Conservation (phyloP, 2,888 invertebrate species). For the Sphaerophoria rueppellii region DNA sequence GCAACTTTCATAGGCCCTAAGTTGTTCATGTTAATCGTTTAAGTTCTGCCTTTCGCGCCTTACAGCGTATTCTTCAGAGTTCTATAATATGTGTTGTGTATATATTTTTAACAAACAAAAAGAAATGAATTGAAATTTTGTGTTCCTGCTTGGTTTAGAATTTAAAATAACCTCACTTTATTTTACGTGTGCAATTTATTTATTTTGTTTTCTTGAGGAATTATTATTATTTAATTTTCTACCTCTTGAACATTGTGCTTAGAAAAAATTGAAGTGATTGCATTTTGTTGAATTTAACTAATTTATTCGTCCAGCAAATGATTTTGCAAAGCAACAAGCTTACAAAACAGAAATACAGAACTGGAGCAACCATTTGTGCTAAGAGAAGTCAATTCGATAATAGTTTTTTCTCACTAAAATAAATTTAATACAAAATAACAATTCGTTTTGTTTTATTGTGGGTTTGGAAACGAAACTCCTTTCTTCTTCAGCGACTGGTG, state of each 20-base stretch:
- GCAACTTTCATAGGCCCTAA: constrained; percentile 30
- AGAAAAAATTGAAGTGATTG: constrained; percentile 3
- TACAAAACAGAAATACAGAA: neutral
- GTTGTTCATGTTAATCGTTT: constrained; percentile 2
- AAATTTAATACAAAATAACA: constrained; percentile 14
- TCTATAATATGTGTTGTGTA: constrained; percentile 35
- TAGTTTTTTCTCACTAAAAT: constrained; percentile 16
- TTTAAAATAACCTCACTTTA: constrained; percentile 22
- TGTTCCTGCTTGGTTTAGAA: constrained; percentile 57
- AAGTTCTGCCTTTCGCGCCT: neutral
- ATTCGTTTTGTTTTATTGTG: neutral
- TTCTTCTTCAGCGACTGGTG: no score
- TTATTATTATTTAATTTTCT: neutral
- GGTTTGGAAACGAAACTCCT: no score
- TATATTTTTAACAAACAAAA: constrained; percentile 1
- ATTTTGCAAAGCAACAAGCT: neutral
- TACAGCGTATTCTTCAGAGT: neutral
- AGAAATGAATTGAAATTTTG: neutral
- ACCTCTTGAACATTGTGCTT: neutral
- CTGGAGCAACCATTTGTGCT: neutral
- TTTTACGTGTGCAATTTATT: constrained; percentile 58
- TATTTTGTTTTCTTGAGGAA: constrained; percentile 37
- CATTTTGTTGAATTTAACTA: neutral
- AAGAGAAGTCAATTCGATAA: constrained; percentile 16
- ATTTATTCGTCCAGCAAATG: constrained; percentile 27